A percentile compares a stretch with the other conserved stretches of the same genome.
Evolutionary conservation across 2,113 vertebrate species (phyloP).

Genomic region (Gadus macrocephalus): DNA sequence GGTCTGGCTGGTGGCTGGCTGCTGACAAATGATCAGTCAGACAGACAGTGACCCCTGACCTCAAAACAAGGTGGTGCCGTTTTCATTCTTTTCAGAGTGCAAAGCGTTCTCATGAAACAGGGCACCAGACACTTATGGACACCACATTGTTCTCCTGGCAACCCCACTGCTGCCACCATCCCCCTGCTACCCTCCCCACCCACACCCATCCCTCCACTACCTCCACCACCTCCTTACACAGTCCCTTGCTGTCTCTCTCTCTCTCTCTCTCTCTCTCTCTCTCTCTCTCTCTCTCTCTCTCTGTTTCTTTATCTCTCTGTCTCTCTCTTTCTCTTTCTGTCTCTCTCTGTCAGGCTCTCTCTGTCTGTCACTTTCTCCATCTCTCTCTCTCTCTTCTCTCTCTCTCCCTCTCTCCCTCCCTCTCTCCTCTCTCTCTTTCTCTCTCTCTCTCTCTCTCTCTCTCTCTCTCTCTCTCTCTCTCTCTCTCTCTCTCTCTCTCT

Average conservation of each 20-base stretch:
- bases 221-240: not conserved
- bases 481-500: not conserved
- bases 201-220: conserved; percentile 18
- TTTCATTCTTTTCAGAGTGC: conserved; percentile 38
- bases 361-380: not conserved
- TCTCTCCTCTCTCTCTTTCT: not conserved
- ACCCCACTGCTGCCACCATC: conserved; percentile 31
- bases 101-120: conserved; percentile 34
- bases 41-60: conserved; percentile 38
- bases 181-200: conserved; percentile 9
- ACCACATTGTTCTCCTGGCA: conserved; percentile 35
- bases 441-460: not conserved
- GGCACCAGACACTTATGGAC: conserved; percentile 31
- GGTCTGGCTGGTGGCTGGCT: conserved; percentile 1
- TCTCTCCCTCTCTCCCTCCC: not conserved
- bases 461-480: not conserved
- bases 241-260: not conserved
- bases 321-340: too few relatives aligned
- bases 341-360: too few relatives aligned
- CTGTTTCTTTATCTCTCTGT: too few relatives aligned
- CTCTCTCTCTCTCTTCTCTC: not conserved
- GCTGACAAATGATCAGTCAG: conserved; percentile 37
- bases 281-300: too few relatives aligned
- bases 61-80: conserved; percentile 36
- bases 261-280: not conserved